phyloP scores from a whole-genome alignment of 2,888 invertebrate species.

The Plusia festucae region DNA sequence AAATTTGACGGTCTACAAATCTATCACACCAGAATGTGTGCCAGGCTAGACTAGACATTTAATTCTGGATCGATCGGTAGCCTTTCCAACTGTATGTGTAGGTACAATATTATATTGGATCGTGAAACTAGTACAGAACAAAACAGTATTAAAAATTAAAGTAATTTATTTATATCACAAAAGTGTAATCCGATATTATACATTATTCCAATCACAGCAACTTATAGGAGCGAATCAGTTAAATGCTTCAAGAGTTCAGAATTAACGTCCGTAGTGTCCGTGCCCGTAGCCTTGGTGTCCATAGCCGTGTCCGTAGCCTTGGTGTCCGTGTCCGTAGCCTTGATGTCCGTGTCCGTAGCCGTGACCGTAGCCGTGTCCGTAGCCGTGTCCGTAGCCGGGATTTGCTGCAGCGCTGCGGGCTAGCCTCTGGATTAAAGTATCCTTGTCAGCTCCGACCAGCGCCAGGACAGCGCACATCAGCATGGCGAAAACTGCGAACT shows the following conservation, averaged over 20 bases:
- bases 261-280: background rate
- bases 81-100: too few species aligned
- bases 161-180: background rate
- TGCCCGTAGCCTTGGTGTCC: background rate
- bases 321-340: background rate
- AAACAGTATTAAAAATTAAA: background rate
- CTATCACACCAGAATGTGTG: too few species aligned
- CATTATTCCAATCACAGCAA: background rate
- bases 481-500: constrained; percentile 16
- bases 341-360: background rate
- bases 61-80: too few species aligned
- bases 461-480: constrained; percentile 6
- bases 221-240: background rate
- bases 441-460: background rate
- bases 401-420: background rate
- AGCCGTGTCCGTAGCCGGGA: background rate
- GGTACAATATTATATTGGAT: background rate
- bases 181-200: background rate
- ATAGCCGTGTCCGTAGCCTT: background rate
- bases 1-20: too few species aligned
- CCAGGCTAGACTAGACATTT: too few species aligned
- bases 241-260: background rate
- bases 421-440: background rate
- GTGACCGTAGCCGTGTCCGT: background rate
- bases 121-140: background rate